Conservation (phyloP, 2,113 vertebrate genomes). For the Crypturellus undulatus region DNA sequence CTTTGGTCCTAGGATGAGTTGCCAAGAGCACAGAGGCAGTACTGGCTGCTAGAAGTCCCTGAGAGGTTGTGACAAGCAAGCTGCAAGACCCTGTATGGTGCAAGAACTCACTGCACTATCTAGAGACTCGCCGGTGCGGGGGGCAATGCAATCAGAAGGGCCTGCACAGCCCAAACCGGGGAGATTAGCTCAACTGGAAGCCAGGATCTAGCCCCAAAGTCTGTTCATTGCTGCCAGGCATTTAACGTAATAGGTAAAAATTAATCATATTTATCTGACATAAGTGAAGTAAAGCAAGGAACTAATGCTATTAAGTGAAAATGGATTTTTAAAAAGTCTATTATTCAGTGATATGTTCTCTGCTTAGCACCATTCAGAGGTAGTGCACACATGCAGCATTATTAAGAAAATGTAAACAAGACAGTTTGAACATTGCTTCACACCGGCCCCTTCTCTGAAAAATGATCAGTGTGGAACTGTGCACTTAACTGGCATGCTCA, state of each 20-base stretch:
- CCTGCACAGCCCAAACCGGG: neutral
- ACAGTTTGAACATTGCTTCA: slow-evolving; percentile 32
- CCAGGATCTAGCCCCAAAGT: neutral
- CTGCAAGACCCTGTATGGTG: neutral
- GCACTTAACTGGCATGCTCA: neutral
- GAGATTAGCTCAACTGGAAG: neutral
- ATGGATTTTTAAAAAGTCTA: neutral
- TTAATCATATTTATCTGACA: neutral
- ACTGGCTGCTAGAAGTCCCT: slow-evolving; percentile 4
- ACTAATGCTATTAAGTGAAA: slow-evolving; percentile 1
- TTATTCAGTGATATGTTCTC: neutral
- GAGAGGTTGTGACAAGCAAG: neutral
- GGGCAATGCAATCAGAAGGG: neutral
- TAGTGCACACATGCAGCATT: slow-evolving; percentile 46
- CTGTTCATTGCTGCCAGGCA: neutral
- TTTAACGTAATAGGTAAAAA: neutral
- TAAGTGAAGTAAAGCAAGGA: neutral
- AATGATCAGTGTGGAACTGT: neutral
- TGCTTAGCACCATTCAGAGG: slow-evolving; percentile 62
- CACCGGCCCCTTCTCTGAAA: neutral
- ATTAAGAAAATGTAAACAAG: slow-evolving; percentile 58
- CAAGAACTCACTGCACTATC: neutral
- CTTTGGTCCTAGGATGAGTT: slow-evolving; percentile 54
- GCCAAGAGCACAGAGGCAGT: neutral
- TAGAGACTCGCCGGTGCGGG: neutral